Evolutionary conservation across 1,140 invertebrate genomes (phyloP).

Genomic region (Bombus breviceps): DNA sequence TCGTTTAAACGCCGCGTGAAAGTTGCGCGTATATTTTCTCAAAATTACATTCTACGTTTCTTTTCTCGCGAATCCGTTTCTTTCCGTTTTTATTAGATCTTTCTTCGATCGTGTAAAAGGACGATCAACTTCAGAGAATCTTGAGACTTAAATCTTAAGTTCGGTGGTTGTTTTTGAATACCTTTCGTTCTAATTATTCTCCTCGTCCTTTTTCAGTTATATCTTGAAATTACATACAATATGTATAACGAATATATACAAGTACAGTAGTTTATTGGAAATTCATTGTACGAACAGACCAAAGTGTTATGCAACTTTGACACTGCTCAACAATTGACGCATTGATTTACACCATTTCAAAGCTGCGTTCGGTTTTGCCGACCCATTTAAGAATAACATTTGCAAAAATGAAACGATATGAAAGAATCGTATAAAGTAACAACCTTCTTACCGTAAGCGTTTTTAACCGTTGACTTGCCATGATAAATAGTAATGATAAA

Average conservation of each 20-base stretch:
- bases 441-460: no score
- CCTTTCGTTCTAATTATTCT: neutral
- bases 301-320: constrained; percentile 11
- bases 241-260: no score
- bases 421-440: neutral
- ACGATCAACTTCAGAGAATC: neutral
- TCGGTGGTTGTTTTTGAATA: no score
- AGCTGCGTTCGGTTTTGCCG: neutral
- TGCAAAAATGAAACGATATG: neutral
- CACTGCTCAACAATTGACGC: constrained; percentile 9
- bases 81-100: neutral
- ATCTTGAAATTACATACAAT: neutral
- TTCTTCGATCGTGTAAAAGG: no score
- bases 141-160: neutral
- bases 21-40: neutral
- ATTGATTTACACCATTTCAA: constrained; percentile 16
- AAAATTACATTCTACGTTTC: neutral
- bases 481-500: no score
- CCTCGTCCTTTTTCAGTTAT: neutral
- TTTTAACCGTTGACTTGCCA: neutral
- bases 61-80: neutral
- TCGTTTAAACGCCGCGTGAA: neutral
- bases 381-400: neutral
- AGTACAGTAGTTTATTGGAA: neutral
- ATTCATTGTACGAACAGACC: neutral